A percentile compares a stretch with the other conserved stretches of the same genome.
Evolutionary conservation across 2,113 vertebrate species (phyloP).

Genomic region (Malurus elegans): DNA sequence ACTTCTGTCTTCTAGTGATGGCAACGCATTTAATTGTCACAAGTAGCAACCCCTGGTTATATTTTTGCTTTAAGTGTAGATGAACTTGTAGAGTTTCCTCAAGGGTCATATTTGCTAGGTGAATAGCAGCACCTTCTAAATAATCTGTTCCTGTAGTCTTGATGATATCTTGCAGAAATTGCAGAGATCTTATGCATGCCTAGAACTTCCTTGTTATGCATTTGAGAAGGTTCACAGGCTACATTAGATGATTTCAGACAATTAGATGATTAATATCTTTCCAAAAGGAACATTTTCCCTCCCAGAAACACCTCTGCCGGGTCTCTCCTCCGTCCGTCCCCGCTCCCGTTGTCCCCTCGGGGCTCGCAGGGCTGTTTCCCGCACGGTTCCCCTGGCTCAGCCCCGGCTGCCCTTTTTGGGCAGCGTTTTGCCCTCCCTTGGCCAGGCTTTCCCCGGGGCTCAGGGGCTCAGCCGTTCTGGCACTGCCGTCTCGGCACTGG

Average conservation of each 20-base stretch:
- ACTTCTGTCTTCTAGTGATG: neutral
- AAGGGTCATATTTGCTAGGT: too few species aligned
- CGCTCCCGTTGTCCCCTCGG: neutral
- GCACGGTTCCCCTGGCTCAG: neutral
- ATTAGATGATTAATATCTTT: neutral
- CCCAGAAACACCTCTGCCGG: accelerated
- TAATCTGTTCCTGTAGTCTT: neutral
- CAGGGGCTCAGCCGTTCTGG: neutral
- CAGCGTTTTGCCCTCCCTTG: neutral
- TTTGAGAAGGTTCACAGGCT: neutral
- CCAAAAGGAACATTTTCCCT: neutral
- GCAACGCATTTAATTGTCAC: neutral
- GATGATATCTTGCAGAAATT: neutral
- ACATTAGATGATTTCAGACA: neutral
- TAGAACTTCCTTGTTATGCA: neutral
- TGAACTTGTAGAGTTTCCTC: neutral
- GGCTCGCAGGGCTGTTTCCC: neutral
- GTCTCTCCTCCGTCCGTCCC: too few species aligned
- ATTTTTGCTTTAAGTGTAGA: neutral
- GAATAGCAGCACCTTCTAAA: neutral
- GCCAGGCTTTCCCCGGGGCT: neutral
- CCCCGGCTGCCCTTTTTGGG: neutral
- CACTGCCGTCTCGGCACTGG: accelerated
- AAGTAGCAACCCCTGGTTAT: neutral
- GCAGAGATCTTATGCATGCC: neutral